phyloP scores from a whole-genome alignment of 2,888 invertebrate genomes.

The Ophion costatus region DNA sequence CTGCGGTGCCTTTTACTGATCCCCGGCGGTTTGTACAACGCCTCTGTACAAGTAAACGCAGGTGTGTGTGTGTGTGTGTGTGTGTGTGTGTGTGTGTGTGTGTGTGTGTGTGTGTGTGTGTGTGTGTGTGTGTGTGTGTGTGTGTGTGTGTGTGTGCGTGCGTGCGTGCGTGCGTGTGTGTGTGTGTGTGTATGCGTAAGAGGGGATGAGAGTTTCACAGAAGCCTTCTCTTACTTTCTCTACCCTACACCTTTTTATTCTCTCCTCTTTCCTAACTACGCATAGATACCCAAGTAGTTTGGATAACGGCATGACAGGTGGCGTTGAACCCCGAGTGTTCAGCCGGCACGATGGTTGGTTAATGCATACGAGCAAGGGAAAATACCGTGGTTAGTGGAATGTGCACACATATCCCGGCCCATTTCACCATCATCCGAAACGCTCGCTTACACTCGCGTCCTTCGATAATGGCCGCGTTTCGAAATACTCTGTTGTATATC shows the following conservation, averaged over 20 bases:
- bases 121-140: too few species aligned
- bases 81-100: too few species aligned
- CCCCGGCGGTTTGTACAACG: conserved; percentile 42
- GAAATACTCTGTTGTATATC: conserved; percentile 39
- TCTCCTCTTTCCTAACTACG: not conserved
- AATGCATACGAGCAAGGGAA: not conserved
- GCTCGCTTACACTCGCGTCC: conserved; percentile 32
- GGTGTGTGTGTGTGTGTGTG: not conserved
- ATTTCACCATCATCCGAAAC: conserved; percentile 24
- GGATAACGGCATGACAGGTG: conserved; percentile 60
- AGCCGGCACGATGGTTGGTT: conserved; percentile 16
- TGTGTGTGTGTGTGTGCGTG: too few species aligned
- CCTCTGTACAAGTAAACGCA: conserved; percentile 54
- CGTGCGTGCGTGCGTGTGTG: too few species aligned
- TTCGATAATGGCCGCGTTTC: conserved; percentile 54
- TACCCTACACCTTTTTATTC: conserved; percentile 1
- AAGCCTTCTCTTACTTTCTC: not conserved
- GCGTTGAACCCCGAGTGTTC: conserved; percentile 17
- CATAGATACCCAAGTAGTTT: conserved; percentile 32
- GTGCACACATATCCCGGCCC: conserved; percentile 26
- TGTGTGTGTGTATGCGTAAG: not conserved
- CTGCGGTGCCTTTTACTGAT: conserved; percentile 37
- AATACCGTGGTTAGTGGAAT: not conserved
- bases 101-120: too few species aligned
- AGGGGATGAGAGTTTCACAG: not conserved